Percentiles rank a stretch among this genome's conserved stretches.
Evolutionary conservation across 2,888 invertebrate genomes (phyloP).

Genomic region (Drosophila glabriapex): DNA sequence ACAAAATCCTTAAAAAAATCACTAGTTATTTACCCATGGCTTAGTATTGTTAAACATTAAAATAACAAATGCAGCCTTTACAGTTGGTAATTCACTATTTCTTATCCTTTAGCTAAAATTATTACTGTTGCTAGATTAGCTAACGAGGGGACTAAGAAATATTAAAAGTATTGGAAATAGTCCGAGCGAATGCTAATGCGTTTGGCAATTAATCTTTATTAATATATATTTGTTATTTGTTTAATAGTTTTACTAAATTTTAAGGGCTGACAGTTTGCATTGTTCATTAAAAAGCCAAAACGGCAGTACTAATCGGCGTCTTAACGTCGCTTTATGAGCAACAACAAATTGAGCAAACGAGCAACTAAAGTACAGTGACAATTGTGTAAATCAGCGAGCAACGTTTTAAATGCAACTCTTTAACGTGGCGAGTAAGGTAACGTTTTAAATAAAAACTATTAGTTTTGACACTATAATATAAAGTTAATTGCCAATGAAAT

Average conservation of each 20-base stretch:
- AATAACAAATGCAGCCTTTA: constrained; percentile 3
- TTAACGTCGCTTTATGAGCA: background rate
- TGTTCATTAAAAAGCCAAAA: background rate
- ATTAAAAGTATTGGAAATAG: background rate
- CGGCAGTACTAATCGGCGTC: background rate
- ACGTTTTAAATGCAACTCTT: background rate
- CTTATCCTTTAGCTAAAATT: background rate
- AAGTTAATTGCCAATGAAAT: background rate
- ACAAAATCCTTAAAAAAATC: background rate
- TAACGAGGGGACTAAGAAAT: background rate
- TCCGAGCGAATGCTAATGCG: background rate
- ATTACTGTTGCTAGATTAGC: background rate
- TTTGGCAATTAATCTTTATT: background rate
- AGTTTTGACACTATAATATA: background rate
- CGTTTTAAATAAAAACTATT: background rate
- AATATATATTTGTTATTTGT: background rate
- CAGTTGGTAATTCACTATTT: background rate
- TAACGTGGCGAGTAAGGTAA: background rate
- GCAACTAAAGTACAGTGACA: background rate
- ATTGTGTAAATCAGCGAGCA: background rate
- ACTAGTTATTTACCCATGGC: background rate
- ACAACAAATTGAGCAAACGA: background rate
- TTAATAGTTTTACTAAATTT: background rate
- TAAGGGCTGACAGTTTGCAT: background rate
- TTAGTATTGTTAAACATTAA: constrained; percentile 11